These are phyloP conservation scores for Drosophila littoralis DNA, from an alignment of 1,140 invertebrate genomes.

Conservation along the genomic window DNA sequence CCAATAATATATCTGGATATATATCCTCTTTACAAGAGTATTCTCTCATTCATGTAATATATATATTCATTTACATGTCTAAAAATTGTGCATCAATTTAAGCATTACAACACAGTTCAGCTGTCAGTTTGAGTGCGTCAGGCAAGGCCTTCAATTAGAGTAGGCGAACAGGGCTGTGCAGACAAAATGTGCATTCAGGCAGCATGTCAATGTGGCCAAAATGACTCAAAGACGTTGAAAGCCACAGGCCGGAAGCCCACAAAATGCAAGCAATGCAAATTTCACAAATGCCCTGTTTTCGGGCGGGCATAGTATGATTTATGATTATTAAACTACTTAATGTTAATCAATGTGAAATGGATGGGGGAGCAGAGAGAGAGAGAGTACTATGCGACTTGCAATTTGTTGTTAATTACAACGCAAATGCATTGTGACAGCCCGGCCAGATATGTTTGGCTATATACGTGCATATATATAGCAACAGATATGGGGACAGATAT, in stretches of 20 bases:
- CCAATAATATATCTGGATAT: too few species aligned
- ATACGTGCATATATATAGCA: not conserved
- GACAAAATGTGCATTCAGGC: conserved; percentile 2
- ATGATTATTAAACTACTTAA: conserved; percentile 70
- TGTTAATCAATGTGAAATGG: conserved; percentile 62
- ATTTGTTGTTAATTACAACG: conserved; percentile 53
- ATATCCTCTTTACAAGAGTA: too few species aligned
- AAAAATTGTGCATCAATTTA: not conserved
- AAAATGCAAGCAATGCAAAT: conserved; percentile 47
- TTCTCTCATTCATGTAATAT: too few species aligned
- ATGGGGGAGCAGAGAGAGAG: not conserved
- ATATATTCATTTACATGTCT: too few species aligned
- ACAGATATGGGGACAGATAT: conserved; percentile 4
- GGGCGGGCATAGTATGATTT: conserved; percentile 52
- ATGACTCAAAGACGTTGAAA: not conserved
- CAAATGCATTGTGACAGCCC: conserved; percentile 50
- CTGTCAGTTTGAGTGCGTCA: not conserved
- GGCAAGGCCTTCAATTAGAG: conserved; percentile 13
- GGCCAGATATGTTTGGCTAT: not conserved
- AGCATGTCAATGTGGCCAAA: conserved; percentile 11
- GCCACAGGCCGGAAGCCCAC: not conserved
- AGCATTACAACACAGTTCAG: not conserved
- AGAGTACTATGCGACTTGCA: not conserved
- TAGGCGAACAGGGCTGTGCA: not conserved
- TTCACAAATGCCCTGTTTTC: conserved; percentile 42